Conservation (phyloP, 2,888 invertebrate genomes). For the Callyntrura guangdongensis region DNA sequence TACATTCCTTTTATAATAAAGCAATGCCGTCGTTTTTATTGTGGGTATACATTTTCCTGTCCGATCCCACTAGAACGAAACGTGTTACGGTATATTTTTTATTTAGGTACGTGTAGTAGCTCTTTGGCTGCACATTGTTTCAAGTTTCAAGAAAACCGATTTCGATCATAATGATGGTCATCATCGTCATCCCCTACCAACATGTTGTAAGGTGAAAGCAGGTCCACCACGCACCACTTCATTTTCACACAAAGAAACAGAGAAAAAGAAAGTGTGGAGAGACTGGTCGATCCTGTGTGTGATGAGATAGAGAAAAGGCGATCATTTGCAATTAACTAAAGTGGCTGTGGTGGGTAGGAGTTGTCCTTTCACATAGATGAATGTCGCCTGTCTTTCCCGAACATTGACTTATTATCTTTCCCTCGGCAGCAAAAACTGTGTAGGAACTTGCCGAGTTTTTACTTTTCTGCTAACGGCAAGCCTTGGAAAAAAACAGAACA, state of each 20-base stretch:
- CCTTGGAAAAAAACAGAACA: slow-evolving; percentile 17
- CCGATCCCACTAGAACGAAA: too few relatives aligned
- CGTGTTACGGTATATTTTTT: not conserved
- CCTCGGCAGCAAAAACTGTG: slow-evolving; percentile 29
- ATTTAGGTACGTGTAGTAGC: not conserved
- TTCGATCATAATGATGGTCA: not conserved
- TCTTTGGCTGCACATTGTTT: not conserved
- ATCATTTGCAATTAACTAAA: slow-evolving; percentile 84
- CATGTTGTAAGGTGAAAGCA: slow-evolving; percentile 22
- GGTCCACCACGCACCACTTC: slow-evolving; percentile 28
- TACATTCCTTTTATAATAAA: not conserved
- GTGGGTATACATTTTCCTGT: too few relatives aligned
- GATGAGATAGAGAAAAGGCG: slow-evolving; percentile 69
- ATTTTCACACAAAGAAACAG: slow-evolving; percentile 41
- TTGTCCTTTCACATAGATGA: slow-evolving; percentile 81
- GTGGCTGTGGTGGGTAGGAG: slow-evolving; percentile 79
- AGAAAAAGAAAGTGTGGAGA: slow-evolving; percentile 54
- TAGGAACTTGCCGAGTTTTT: slow-evolving; percentile 30
- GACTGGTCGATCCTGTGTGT: slow-evolving; percentile 33
- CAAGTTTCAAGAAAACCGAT: slow-evolving; percentile 4
- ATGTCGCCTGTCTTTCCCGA: slow-evolving; percentile 79
- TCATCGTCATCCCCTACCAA: not conserved
- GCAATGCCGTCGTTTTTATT: not conserved
- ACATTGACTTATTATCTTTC: slow-evolving; percentile 78
- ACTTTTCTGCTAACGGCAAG: slow-evolving; percentile 9